Evolutionary conservation across 2,113 vertebrate genomes (phyloP).

Genomic region (Castor canadensis): DNA sequence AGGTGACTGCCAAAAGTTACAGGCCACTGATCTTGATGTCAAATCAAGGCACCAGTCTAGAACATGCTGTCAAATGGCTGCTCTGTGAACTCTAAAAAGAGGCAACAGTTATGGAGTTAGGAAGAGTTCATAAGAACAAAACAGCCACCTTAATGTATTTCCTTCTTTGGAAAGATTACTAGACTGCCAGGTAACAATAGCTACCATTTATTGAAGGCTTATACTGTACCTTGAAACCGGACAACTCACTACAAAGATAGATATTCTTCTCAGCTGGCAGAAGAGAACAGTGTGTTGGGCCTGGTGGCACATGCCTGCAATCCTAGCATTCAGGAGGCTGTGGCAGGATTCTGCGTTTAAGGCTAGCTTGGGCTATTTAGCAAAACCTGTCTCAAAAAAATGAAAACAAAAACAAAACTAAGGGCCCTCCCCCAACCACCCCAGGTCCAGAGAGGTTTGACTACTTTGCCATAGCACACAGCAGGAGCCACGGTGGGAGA

Average conservation of each 20-base stretch:
- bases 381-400: background rate
- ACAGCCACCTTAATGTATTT: background rate
- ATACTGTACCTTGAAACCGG: background rate
- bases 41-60: slow-evolving; percentile 58
- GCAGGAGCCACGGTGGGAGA: too few relatives aligned
- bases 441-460: background rate
- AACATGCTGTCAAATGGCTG: slow-evolving; percentile 50
- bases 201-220: background rate
- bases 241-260: background rate
- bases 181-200: background rate
- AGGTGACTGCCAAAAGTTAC: slow-evolving; percentile 46
- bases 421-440: background rate
- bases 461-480: too few relatives aligned
- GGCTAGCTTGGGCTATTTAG: background rate
- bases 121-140: slow-evolving; percentile 28
- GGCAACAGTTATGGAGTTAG: slow-evolving; percentile 46
- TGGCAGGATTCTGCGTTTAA: background rate
- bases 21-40: slow-evolving; percentile 20
- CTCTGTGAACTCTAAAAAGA: slow-evolving; percentile 33
- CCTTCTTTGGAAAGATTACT: slow-evolving; percentile 29
- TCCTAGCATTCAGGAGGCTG: background rate
- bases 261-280: background rate
- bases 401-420: too few relatives aligned
- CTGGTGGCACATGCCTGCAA: background rate
- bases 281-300: background rate